These are phyloP conservation scores for Pandemis cinnamomeana DNA, from an alignment of 2,888 invertebrate species.

Conservation along the genomic window DNA sequence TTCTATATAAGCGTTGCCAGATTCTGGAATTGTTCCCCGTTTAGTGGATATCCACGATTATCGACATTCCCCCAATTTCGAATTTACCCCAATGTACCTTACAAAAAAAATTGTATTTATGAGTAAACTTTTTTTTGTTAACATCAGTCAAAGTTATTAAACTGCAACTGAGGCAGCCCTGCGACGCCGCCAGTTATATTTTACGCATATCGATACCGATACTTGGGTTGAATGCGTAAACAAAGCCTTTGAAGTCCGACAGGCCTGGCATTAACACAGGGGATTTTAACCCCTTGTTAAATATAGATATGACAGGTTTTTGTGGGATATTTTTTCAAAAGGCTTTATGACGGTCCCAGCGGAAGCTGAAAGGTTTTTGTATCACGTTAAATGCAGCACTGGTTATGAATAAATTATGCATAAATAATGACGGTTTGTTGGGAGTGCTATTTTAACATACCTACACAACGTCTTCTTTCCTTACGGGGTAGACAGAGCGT, in stretches of 20 bases:
- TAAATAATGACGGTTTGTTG: background rate
- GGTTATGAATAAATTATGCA: background rate
- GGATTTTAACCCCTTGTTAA: slow-evolving; percentile 26
- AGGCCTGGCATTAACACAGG: slow-evolving; percentile 32
- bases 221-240: slow-evolving; percentile 54
- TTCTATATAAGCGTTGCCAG: no score
- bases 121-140: no score
- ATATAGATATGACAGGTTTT: slow-evolving; percentile 28
- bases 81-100: no score
- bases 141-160: background rate
- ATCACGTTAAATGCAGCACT: background rate
- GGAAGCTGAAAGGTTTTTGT: background rate
- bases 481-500: no score
- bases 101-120: no score
- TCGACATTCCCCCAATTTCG: no score
- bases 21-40: no score
- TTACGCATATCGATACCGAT: slow-evolving; percentile 50
- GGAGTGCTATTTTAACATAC: background rate
- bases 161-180: slow-evolving; percentile 16
- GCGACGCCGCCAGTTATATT: slow-evolving; percentile 18
- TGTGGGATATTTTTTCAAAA: slow-evolving; percentile 12
- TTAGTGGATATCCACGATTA: no score
- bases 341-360: background rate
- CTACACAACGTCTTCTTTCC: no score
- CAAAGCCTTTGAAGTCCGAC: slow-evolving; percentile 52